A percentile compares a stretch with the other conserved stretches of the same genome.
Conservation (phyloP, 2,888 invertebrate genomes). For the Cheilosia soror region DNA sequence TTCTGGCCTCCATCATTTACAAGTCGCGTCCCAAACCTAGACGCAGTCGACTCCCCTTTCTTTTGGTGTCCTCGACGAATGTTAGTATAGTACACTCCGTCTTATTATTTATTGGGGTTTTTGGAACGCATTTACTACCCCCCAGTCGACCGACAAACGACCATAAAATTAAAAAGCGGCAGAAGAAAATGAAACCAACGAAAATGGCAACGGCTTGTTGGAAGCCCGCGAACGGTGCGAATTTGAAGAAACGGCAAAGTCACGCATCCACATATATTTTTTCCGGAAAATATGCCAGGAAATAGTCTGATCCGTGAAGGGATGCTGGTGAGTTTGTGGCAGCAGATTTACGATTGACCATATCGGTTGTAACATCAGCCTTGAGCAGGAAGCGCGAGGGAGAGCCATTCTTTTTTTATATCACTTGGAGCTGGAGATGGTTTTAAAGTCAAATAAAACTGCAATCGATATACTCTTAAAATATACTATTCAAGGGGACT, state of each 20-base stretch:
- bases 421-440: too few species aligned
- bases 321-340: not conserved
- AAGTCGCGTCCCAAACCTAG: conserved; percentile 24
- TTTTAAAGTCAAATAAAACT: too few species aligned
- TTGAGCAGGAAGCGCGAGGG: too few species aligned
- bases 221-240: not conserved
- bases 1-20: conserved; percentile 48
- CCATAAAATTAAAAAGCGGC: conserved; percentile 73
- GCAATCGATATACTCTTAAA: too few species aligned
- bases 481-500: too few species aligned
- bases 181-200: conserved; percentile 35
- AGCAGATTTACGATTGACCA: not conserved
- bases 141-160: conserved; percentile 64
- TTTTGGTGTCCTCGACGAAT: not conserved
- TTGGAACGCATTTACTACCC: conserved; percentile 67
- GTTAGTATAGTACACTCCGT: conserved; percentile 23
- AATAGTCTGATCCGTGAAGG: not conserved
- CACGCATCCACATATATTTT: conserved; percentile 60
- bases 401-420: not conserved
- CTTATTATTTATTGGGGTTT: conserved; percentile 71
- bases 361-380: too few species aligned
- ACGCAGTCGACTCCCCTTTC: conserved; percentile 18
- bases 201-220: not conserved
- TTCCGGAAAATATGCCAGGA: conserved; percentile 65
- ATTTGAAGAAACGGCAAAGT: conserved; percentile 60